These are phyloP conservation scores for Anguilla japonica DNA, from an alignment of 2,113 vertebrate genomes.

Conservation along the genomic window DNA sequence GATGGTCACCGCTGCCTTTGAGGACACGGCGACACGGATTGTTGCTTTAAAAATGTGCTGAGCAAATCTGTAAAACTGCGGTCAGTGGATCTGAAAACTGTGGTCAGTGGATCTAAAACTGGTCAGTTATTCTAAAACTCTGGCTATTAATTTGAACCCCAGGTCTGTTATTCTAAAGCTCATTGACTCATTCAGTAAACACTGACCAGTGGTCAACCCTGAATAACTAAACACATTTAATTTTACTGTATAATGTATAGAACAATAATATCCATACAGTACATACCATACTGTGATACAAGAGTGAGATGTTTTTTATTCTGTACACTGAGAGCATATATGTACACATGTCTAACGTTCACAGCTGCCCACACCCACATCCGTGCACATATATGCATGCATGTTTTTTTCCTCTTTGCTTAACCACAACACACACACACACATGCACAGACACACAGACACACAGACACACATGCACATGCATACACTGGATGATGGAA, in stretches of 20 bases:
- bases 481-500: not conserved
- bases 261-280: too few relatives aligned
- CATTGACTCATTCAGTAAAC: not conserved
- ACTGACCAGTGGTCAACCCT: not conserved
- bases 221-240: not conserved
- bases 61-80: not conserved
- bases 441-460: slow-evolving; percentile 13
- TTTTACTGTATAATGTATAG: too few relatives aligned
- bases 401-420: not conserved
- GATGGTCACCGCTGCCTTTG: slow-evolving; percentile 83
- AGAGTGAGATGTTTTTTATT: too few relatives aligned
- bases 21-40: not conserved
- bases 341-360: too few relatives aligned
- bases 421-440: not conserved
- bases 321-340: too few relatives aligned
- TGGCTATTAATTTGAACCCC: too few relatives aligned
- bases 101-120: not conserved
- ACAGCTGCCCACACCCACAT: not conserved
- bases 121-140: not conserved
- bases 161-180: not conserved
- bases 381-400: not conserved
- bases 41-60: not conserved
- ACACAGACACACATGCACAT: slow-evolving; percentile 1
- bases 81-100: not conserved
- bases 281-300: too few relatives aligned